Conservation (phyloP, 2,113 vertebrate genomes). For the Heptranchias perlo region DNA sequence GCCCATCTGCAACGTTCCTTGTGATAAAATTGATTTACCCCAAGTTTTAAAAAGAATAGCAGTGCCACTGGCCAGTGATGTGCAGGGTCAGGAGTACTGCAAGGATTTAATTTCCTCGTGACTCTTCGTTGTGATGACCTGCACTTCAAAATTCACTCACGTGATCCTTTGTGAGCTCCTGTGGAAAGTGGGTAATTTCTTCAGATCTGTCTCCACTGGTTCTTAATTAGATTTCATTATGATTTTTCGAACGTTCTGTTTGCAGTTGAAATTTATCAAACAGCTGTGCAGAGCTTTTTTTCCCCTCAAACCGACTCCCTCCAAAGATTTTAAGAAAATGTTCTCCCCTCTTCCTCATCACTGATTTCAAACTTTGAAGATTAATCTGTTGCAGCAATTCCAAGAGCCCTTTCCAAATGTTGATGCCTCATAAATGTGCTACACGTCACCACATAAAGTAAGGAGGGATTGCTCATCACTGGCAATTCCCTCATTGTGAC, state of each 20-base stretch:
- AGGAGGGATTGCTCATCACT: neutral
- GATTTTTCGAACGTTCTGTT: neutral
- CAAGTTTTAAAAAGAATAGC: neutral
- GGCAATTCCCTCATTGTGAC: neutral
- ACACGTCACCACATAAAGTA: neutral
- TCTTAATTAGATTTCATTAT: neutral
- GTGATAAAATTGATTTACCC: neutral
- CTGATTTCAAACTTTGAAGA: neutral
- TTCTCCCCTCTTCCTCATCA: neutral
- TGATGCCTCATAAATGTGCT: neutral
- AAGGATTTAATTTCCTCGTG: neutral
- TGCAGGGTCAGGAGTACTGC: neutral
- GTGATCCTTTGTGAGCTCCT: neutral
- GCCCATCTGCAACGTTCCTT: neutral
- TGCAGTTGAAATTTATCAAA: neutral
- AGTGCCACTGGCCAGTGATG: neutral
- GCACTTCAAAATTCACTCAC: neutral
- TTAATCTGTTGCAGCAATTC: neutral
- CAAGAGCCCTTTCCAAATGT: neutral
- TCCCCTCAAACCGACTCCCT: neutral
- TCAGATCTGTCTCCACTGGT: neutral
- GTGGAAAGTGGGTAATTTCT: neutral
- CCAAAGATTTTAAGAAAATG: neutral
- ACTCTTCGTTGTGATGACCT: neutral
- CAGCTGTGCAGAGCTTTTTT: neutral